phyloP scores from a whole-genome alignment of 2,888 invertebrate species.

The Sinohyriopsis cumingii region DNA sequence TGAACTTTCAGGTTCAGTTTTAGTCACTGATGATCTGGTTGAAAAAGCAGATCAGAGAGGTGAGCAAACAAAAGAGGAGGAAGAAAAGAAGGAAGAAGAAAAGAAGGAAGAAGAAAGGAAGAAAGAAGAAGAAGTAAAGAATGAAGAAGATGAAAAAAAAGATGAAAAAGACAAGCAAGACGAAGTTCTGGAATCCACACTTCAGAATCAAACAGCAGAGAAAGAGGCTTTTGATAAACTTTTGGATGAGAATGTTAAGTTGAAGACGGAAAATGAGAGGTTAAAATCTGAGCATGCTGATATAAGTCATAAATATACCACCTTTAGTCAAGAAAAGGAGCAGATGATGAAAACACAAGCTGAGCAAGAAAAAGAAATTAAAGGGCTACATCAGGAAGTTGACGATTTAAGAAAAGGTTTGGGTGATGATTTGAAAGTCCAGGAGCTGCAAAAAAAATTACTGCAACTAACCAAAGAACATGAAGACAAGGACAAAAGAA shows the following conservation, averaged over 20 bases:
- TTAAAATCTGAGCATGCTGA: conserved; percentile 15
- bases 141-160: conserved; percentile 16
- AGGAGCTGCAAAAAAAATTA: conserved; percentile 46
- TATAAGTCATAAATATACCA: conserved; percentile 19
- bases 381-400: conserved; percentile 24
- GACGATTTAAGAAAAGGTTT: conserved; percentile 9
- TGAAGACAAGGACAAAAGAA: conserved; percentile 48
- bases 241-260: conserved; percentile 29
- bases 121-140: conserved; percentile 10
- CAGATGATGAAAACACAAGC: conserved; percentile 33
- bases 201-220: conserved; percentile 42
- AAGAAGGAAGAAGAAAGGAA: neutral
- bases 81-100: conserved; percentile 3
- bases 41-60: too few species aligned
- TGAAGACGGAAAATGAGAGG: conserved; percentile 20
- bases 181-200: conserved; percentile 37
- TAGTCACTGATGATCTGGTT: too few species aligned
- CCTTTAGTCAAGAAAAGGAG: conserved; percentile 31
- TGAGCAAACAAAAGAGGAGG: conserved; percentile 3
- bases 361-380: conserved; percentile 36
- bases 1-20: too few species aligned
- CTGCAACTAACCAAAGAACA: conserved; percentile 45
- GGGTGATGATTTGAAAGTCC: conserved; percentile 38
- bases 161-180: conserved; percentile 27
- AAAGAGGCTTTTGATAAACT: conserved; percentile 42